Percentiles rank a stretch among this genome's conserved stretches.
Conservation (phyloP, 2,113 vertebrate species). For the Uria aalge region DNA sequence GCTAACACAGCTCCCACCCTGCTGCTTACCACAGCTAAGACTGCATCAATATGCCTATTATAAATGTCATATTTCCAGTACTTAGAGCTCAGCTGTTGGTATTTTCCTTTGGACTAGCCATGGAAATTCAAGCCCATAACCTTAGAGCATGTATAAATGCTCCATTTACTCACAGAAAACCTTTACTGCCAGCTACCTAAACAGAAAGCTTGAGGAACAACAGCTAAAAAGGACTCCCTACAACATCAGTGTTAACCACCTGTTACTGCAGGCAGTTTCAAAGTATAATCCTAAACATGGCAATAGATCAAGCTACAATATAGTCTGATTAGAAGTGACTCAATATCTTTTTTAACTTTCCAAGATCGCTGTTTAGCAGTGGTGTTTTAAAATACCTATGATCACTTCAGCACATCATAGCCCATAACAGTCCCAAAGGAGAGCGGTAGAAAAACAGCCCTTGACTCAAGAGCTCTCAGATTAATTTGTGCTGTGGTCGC, state of each 20-base stretch:
- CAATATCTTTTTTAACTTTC: not conserved
- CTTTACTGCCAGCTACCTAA: conserved; percentile 17
- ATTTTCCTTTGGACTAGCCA: conserved; percentile 38
- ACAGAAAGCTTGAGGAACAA: conserved; percentile 17
- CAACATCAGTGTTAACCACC: not conserved
- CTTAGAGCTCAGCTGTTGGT: conserved; percentile 38
- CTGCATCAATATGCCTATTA: conserved; percentile 32
- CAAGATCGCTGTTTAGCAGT: not conserved
- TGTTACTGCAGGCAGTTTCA: not conserved
- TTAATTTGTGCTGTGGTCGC: conserved; percentile 45
- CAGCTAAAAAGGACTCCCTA: not conserved
- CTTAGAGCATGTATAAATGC: conserved; percentile 28
- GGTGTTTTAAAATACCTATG: not conserved
- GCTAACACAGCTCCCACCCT: not conserved
- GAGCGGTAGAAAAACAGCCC: not conserved
- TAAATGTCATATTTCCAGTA: conserved; percentile 50
- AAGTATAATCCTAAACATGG: not conserved
- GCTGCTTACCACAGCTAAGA: not conserved
- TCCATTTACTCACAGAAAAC: conserved; percentile 45
- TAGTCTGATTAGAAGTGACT: not conserved
- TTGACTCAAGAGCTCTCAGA: not conserved
- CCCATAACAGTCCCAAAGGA: not conserved
- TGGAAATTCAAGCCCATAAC: conserved; percentile 24
- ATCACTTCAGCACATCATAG: not conserved
- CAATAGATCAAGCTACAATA: not conserved